These are phyloP conservation scores for Tenebrio molitor DNA, from an alignment of 1,140 invertebrate genomes.

Conservation along the genomic window DNA sequence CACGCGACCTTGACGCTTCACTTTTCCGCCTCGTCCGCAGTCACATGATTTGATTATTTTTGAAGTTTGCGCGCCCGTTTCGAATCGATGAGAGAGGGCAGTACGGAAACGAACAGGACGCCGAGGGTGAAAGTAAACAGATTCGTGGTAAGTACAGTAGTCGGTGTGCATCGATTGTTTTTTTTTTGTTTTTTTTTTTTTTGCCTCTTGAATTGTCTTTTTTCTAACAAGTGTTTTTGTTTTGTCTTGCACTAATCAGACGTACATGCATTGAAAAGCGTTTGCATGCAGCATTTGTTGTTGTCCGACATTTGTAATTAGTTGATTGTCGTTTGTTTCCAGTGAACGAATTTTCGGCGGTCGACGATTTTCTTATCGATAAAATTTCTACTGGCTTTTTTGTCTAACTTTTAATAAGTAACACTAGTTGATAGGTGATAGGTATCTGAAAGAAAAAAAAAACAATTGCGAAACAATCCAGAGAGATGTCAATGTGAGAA, in stretches of 20 bases:
- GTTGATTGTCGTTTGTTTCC: neutral
- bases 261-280: slow-evolving; percentile 13
- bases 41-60: slow-evolving; percentile 47
- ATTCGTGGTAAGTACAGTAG: slow-evolving; percentile 83
- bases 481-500: neutral
- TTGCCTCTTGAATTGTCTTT: slow-evolving; percentile 28
- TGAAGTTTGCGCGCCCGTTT: slow-evolving; percentile 84
- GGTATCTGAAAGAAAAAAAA: neutral
- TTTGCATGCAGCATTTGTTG: neutral
- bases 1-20: too few species aligned
- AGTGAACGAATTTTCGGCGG: slow-evolving; percentile 1
- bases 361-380: neutral
- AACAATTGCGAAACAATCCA: neutral
- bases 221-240: neutral
- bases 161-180: neutral
- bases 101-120: slow-evolving; percentile 68
- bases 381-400: slow-evolving; percentile 43
- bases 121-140: slow-evolving; percentile 82
- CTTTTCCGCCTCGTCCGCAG: neutral
- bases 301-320: neutral
- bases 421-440: slow-evolving; percentile 5
- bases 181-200: slow-evolving; percentile 15
- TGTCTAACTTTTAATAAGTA: slow-evolving; percentile 33
- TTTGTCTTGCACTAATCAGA: slow-evolving; percentile 10
- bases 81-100: slow-evolving; percentile 80